Evolutionary conservation across 2,113 vertebrate species (phyloP), one percentile per base, ranked within the genome.

Genomic region (Panthera leo): DNA sequence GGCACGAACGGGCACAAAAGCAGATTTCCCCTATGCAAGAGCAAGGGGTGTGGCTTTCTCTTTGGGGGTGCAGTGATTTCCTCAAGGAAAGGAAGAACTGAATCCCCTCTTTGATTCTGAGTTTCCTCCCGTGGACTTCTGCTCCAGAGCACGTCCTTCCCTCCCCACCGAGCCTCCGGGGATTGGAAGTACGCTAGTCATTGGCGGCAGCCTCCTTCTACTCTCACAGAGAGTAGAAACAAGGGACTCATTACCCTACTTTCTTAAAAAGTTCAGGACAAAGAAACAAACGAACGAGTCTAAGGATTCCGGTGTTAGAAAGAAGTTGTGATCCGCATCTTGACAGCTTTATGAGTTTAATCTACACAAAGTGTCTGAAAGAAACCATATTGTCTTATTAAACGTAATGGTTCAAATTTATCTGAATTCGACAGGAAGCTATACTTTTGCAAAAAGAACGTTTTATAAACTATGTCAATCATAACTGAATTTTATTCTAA

Each of bases 181-280:
- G 29, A 84, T 45, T 19, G 4, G 67, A 8, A 73, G 31, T 16
- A 67, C 78, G 48, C 36, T 11, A 25, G 53, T 42, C 39, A 61
- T 45, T 27, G 73, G 73, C 73, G 42, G 39, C 36, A 55, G 39
- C 31, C 23, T 48, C 34, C 19, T 82, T 75, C 70, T 21, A 36
- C 85, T 94, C 68, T 88, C 70, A 51, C 7, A 5, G 70, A 93
- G 71, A 89, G 51, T 8, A 73, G 89, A 67, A 48, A 45, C 94
- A 68, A 85, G 91, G 79, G 91, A 80, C 63, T 95, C 89, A 68
- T 96, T 98, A 84, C 86, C 84, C 89, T 89, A 92, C 88, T 95
- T 96, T 75, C 91, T 89, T n/a, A 29, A 90, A 88, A 95, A 89
- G 70, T 83, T 39, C 36, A 87, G 88, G 76, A 91, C 82, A 55